Conservation (phyloP, 2,888 invertebrate genomes). For the Platerodrilus igneus region DNA sequence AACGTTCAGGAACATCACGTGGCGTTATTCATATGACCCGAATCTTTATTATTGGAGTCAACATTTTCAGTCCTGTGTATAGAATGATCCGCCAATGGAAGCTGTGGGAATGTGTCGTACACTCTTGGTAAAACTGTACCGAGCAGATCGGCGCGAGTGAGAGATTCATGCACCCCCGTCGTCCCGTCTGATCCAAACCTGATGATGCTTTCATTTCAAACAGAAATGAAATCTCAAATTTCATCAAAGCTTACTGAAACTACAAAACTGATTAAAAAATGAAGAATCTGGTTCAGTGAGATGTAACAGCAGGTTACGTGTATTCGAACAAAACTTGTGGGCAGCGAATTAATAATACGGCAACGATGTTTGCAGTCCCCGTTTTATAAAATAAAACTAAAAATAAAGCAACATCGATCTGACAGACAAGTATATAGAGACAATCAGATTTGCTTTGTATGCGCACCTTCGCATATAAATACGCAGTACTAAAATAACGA, state of each 20-base stretch:
- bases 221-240: constrained; percentile 31
- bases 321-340: no score
- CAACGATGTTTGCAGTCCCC: constrained; percentile 24
- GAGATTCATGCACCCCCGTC: constrained; percentile 35
- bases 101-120: constrained; percentile 40
- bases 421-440: constrained; percentile 23
- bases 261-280: no score
- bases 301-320: no score
- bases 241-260: no score
- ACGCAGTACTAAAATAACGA: no score
- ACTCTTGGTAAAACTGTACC: constrained; percentile 39
- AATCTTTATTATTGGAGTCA: constrained; percentile 32
- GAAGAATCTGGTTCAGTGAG: no score
- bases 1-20: constrained; percentile 12
- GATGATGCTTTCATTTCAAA: constrained; percentile 38
- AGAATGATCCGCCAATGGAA: constrained; percentile 37
- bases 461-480: constrained; percentile 25
- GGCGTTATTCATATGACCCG: constrained; percentile 24
- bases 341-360: no score
- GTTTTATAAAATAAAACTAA: constrained; percentile 32
- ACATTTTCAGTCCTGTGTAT: constrained; percentile 42
- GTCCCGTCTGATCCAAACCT: constrained; percentile 25
- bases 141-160: constrained; percentile 40
- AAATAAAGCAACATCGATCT: constrained; percentile 34
- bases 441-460: constrained; percentile 24